Conservation (phyloP, 2,113 vertebrate species). For the Pomatorhinus ruficollis region DNA sequence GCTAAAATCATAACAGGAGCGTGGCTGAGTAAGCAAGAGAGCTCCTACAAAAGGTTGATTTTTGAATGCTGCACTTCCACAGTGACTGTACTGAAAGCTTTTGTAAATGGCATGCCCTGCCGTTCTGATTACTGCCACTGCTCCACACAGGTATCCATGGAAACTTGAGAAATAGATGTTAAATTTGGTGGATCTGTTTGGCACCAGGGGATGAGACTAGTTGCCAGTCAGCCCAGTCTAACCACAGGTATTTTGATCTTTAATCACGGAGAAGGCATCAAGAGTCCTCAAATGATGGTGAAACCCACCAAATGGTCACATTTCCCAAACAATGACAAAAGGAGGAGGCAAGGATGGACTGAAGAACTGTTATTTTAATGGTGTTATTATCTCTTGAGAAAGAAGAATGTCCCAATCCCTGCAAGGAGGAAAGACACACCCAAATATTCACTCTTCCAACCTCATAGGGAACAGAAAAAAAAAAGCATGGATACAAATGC, state of each 20-base stretch:
- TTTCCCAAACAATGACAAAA: neutral
- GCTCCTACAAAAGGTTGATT: neutral
- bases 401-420: neutral
- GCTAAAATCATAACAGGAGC: neutral
- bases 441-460: neutral
- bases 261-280: neutral
- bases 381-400: neutral
- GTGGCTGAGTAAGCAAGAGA: neutral
- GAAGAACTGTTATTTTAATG: neutral
- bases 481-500: neutral
- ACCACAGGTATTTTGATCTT: neutral
- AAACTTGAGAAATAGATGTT: constrained; percentile 65
- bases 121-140: constrained; percentile 23
- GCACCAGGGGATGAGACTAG: neutral
- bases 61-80: constrained; percentile 3
- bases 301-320: neutral
- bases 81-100: constrained; percentile 5
- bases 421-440: neutral
- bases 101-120: constrained; percentile 22
- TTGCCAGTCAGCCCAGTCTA: neutral
- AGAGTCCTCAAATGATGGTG: neutral
- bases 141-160: constrained; percentile 70
- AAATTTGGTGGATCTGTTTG: constrained; percentile 35
- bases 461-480: neutral
- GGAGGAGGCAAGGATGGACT: neutral